Percentiles rank a stretch among this genome's conserved stretches.
Evolutionary conservation across 2,113 vertebrate species (phyloP).

Genomic region (Colius striatus): DNA sequence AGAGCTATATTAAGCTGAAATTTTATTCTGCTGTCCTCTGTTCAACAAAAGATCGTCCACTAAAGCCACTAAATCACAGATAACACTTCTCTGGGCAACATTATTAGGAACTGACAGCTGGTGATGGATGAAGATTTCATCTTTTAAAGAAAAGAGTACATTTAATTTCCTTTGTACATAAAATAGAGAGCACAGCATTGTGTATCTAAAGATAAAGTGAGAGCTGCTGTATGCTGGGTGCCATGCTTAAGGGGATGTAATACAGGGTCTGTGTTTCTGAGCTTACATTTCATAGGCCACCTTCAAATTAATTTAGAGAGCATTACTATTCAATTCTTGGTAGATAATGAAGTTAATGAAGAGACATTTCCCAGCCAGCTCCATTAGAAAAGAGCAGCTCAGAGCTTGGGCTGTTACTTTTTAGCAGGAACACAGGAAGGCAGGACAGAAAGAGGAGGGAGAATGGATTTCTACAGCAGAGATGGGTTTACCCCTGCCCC

Average conservation of each 20-base stretch:
- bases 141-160: conserved; percentile 58
- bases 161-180: conserved; percentile 64
- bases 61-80: conserved; percentile 53
- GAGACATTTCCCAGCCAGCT: not conserved
- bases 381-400: not conserved
- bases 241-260: not conserved
- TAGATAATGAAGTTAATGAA: not conserved
- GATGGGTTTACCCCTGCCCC: not conserved
- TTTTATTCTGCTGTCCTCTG: conserved; percentile 45
- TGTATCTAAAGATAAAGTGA: conserved; percentile 40
- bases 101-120: conserved; percentile 52
- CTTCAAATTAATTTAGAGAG: conserved; percentile 43
- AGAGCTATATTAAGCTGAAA: conserved; percentile 46
- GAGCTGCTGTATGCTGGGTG: not conserved
- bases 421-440: not conserved
- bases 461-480: not conserved
- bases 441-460: not conserved
- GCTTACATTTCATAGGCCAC: not conserved
- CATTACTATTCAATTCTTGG: not conserved
- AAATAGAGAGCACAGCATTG: conserved; percentile 32
- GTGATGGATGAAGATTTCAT: conserved; percentile 52
- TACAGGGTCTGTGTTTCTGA: not conserved
- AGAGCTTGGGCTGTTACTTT: not conserved
- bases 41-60: conserved; percentile 53
- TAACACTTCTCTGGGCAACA: conserved; percentile 28